phyloP scores from a whole-genome alignment of 2,113 vertebrate genomes.

The Corythaixoides concolor region DNA sequence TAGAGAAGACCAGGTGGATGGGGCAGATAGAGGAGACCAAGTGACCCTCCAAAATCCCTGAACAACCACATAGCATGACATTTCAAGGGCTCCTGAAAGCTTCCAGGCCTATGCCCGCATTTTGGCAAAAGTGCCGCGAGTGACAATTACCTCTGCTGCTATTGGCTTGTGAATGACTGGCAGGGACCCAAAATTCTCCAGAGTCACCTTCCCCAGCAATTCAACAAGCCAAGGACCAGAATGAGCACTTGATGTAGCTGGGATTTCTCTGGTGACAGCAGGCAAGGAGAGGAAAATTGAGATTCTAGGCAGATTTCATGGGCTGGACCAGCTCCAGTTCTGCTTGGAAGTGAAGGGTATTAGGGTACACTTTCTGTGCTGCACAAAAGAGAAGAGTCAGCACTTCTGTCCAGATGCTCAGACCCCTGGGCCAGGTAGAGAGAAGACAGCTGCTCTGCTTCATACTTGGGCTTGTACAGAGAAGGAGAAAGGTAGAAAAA shows the following conservation, averaged over 20 bases:
- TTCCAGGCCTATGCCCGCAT: background rate
- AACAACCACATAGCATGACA: background rate
- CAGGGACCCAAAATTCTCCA: conserved; percentile 42
- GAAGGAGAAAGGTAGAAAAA: background rate
- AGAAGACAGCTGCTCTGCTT: conserved; percentile 37
- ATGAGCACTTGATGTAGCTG: conserved; percentile 52
- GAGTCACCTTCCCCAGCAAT: conserved; percentile 51
- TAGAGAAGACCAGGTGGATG: background rate
- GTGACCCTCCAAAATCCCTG: background rate
- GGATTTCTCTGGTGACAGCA: conserved; percentile 58
- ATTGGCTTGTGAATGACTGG: conserved; percentile 42
- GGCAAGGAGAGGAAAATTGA: conserved; percentile 53
- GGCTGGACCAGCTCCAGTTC: conserved; percentile 53
- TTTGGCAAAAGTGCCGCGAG: conserved; percentile 12
- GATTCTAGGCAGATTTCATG: conserved; percentile 63
- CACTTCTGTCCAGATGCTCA: conserved; percentile 47
- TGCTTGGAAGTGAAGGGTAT: conserved; percentile 58
- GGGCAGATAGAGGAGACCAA: background rate
- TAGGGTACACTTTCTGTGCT: conserved; percentile 43
- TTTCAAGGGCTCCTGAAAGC: conserved; percentile 27
- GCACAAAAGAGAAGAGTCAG: conserved; percentile 34
- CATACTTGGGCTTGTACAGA: background rate
- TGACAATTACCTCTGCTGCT: conserved; percentile 20
- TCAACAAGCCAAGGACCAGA: conserved; percentile 38
- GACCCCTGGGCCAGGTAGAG: conserved; percentile 29